phyloP scores from a whole-genome alignment of 2,113 vertebrate species.

The Chloroceryle aenea region DNA sequence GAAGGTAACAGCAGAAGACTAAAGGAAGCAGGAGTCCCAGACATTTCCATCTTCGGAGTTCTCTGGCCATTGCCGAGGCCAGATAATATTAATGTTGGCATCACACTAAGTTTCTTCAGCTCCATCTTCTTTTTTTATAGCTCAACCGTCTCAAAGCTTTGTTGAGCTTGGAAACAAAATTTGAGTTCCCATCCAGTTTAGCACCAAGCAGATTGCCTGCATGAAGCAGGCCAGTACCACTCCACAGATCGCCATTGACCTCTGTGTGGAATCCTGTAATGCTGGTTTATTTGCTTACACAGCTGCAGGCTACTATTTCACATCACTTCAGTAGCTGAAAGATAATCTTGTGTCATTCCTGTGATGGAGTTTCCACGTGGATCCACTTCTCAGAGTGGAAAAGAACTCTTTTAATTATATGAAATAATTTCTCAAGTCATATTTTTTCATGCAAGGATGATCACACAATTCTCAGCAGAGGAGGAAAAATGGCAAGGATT shows the following conservation, averaged over 20 bases:
- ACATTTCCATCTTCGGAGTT: neutral
- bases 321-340: neutral
- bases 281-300: neutral
- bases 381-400: neutral
- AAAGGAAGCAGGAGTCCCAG: neutral
- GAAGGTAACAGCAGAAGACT: neutral
- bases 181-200: neutral
- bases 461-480: neutral
- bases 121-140: neutral
- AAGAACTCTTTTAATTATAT: neutral
- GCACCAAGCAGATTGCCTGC: neutral
- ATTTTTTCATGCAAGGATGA: neutral
- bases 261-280: neutral
- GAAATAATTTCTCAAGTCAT: neutral
- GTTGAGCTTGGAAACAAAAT: neutral
- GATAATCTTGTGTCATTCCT: neutral
- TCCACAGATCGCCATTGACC: neutral
- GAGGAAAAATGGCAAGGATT: neutral
- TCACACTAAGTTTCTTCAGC: neutral
- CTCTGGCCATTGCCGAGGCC: neutral
- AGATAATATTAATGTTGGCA: neutral
- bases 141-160: neutral
- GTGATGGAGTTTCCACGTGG: neutral
- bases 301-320: slow-evolving; percentile 3
- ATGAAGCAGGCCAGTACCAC: neutral